Percentiles rank a stretch among this genome's conserved stretches.
These are phyloP conservation scores for Bellardia pandia DNA, from an alignment of 2,888 invertebrate species.

Conservation along the genomic window DNA sequence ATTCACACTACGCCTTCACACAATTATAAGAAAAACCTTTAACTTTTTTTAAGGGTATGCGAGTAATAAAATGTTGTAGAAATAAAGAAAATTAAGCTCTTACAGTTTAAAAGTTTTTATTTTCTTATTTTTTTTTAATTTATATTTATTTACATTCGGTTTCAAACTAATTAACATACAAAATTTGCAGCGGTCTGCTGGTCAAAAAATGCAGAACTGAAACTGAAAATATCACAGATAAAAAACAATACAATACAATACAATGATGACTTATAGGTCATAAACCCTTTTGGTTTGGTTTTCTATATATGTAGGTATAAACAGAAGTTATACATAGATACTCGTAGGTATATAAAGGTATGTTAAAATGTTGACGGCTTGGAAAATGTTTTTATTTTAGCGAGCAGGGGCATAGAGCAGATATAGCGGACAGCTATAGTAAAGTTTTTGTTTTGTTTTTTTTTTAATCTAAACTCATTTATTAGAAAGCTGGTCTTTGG, in stretches of 20 bases:
- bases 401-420: conserved; percentile 21
- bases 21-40: conserved; percentile 47
- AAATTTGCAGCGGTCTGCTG: conserved; percentile 75
- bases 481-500: conserved; percentile 67
- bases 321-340: neutral
- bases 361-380: conserved; percentile 62
- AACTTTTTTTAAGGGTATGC: conserved; percentile 52
- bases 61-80: conserved; percentile 53
- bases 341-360: conserved; percentile 16
- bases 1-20: conserved; percentile 76
- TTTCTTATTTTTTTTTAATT: neutral
- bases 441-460: neutral
- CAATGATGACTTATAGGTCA: conserved; percentile 65
- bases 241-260: conserved; percentile 3
- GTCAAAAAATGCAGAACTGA: conserved; percentile 72
- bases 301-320: neutral
- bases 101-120: conserved; percentile 22
- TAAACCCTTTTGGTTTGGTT: conserved; percentile 53
- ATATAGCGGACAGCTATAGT: conserved; percentile 15
- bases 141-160: neutral
- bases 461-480: conserved; percentile 51
- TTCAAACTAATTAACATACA: conserved; percentile 76
- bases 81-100: conserved; percentile 38
- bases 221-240: conserved; percentile 42
- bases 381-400: conserved; percentile 48